phyloP scores from a whole-genome alignment of 1,140 invertebrate genomes.

The Solen grandis region DNA sequence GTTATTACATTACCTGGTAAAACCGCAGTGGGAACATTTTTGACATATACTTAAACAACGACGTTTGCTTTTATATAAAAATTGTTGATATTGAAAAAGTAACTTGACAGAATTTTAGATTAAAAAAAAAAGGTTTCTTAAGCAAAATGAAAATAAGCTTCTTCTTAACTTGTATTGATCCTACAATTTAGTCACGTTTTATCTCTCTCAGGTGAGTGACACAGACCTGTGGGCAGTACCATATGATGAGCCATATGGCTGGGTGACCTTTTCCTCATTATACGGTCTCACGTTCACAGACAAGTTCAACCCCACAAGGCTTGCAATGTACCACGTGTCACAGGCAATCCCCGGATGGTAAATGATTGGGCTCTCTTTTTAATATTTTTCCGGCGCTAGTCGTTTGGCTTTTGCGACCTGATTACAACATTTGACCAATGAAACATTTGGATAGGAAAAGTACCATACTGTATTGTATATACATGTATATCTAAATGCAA shows the following conservation, averaged over 20 bases:
- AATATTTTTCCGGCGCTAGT: no score
- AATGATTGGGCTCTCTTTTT: no score
- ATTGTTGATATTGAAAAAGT: background rate
- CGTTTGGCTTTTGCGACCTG: no score
- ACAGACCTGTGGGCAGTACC: slow-evolving; percentile 28
- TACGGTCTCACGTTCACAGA: slow-evolving; percentile 3
- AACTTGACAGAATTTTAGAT: no score
- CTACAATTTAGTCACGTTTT: no score
- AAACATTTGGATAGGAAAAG: no score
- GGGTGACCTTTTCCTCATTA: slow-evolving; percentile 1
- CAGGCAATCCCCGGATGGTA: slow-evolving; percentile 44
- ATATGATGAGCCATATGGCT: slow-evolving; percentile 35
- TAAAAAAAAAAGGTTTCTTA: no score
- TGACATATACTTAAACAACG: background rate
- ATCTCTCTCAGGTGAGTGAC: background rate
- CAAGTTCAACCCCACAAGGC: slow-evolving; percentile 10
- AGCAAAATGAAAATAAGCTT: no score
- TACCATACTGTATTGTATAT: no score
- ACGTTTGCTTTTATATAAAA: background rate
- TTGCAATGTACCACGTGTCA: slow-evolving; percentile 36
- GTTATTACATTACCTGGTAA: no score
- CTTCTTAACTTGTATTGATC: no score
- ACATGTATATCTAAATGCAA: background rate
- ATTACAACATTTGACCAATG: no score
- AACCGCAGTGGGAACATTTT: background rate